Evolutionary conservation across 2,888 invertebrate genomes (phyloP), one percentile per base, ranked within the genome.

Genomic region (Lymantria monacha): DNA sequence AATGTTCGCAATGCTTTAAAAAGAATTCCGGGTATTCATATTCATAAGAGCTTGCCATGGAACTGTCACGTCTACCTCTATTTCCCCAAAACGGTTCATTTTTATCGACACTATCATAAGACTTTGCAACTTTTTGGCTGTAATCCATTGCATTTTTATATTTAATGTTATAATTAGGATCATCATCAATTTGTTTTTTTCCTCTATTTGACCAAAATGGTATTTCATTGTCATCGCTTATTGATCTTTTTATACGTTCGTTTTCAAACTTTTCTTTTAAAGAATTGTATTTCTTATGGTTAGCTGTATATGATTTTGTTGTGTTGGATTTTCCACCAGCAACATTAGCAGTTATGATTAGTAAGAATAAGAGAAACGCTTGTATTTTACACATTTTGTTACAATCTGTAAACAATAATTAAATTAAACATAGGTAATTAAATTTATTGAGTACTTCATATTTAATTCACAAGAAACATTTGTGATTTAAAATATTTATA

Each of bases 51-150:
- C 66, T 67, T 68, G 85, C 85, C 11, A 65, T 56, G 0, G 80
- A 67, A 53, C 72, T 75, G 0, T 81, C 83, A 12, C 88, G 76
- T 61, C 82, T 74, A 8, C 87, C 88, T 60, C 88, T 72, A 31
- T 75, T 81, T 8, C 80, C 87, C 90, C 90, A 90, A 69, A 91
- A 90, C 1, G 87, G 87, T 38, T 83, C 83, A 36, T 84, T 81
- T 47, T 81, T 71, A 9, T 74, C 63, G 1, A 71, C 41, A 41
- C 70, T 69, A 11, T 67, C 63, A 57, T 59, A 68, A 8, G 61
- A 64, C 48, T 76, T 73, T 22, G 65, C 40, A 12, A 69, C 43
- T 49, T 63, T 69, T 53, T 69, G 46, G 33, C 58, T 52, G 43
- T 61, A 61, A 5, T 65, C 66, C 22, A 69, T 55, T 30, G 62